Evolutionary conservation across 2,113 vertebrate genomes (phyloP).

Genomic region (Pseudorhombus dupliciocellatus): DNA sequence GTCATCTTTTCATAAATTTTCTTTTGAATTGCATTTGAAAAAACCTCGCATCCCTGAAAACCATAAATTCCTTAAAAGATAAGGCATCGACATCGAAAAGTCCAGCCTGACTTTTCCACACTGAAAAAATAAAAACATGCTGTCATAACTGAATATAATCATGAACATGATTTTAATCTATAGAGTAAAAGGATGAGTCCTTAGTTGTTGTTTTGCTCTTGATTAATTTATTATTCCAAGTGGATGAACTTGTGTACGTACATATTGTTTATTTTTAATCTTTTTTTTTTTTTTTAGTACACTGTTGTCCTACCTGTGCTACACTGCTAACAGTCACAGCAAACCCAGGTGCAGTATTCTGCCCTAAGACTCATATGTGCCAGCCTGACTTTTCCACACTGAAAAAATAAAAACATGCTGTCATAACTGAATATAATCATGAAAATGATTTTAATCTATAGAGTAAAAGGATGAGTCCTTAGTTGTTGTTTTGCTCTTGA

Average conservation of each 20-base stretch:
- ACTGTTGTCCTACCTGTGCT: not conserved
- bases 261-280: not conserved
- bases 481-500: not conserved
- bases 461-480: not conserved
- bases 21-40: conserved; percentile 35
- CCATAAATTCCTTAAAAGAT: conserved; percentile 54
- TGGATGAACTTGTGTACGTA: not conserved
- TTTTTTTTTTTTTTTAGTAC: not conserved
- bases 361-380: not conserved
- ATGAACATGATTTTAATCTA: not conserved
- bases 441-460: too few relatives aligned
- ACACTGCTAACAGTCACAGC: not conserved
- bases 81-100: conserved; percentile 10
- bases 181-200: not conserved
- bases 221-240: conserved; percentile 20
- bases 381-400: not conserved
- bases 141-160: not conserved
- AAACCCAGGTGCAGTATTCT: not conserved
- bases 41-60: conserved; percentile 42
- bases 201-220: not conserved
- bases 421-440: not conserved
- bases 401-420: not conserved
- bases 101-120: not conserved
- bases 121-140: not conserved
- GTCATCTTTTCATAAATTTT: conserved; percentile 60